A percentile compares a stretch with the other conserved stretches of the same genome.
These are phyloP conservation scores for Condylura cristata DNA, from an alignment of 2,113 vertebrate genomes.

Conservation along the genomic window DNA sequence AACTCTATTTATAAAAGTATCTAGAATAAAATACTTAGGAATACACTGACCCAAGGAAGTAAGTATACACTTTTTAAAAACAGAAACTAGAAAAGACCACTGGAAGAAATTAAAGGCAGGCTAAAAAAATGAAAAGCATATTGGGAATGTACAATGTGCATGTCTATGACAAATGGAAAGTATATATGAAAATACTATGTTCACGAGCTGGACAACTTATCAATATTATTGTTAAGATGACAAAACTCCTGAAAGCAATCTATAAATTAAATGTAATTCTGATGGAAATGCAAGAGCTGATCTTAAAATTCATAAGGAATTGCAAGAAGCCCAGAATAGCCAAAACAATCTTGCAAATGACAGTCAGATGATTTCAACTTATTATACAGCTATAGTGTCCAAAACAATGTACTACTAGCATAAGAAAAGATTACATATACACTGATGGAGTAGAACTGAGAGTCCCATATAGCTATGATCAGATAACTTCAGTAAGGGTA, in stretches of 20 bases:
- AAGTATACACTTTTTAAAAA: neutral
- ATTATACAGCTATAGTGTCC: neutral
- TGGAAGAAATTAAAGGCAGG: neutral
- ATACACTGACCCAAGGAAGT: neutral
- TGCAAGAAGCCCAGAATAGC: neutral
- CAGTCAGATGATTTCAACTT: neutral
- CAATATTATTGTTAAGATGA: neutral
- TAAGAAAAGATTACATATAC: neutral
- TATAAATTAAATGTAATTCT: neutral
- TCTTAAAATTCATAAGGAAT: neutral
- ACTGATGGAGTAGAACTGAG: neutral
- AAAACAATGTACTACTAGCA: neutral
- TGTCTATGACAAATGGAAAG: too few relatives aligned
- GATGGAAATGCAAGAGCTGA: constrained; percentile 14
- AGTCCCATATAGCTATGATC: neutral
- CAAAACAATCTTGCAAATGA: neutral
- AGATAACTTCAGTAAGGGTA: neutral
- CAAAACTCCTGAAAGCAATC: neutral
- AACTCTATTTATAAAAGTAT: neutral
- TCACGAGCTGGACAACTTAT: neutral
- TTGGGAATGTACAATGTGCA: too few relatives aligned
- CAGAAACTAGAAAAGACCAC: neutral
- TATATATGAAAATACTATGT: neutral
- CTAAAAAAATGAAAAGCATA: neutral
- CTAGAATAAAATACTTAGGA: neutral